A percentile compares a stretch with the other conserved stretches of the same genome.
phyloP scores from a whole-genome alignment of 2,113 vertebrate genomes.

The Myiagra hebetior region DNA sequence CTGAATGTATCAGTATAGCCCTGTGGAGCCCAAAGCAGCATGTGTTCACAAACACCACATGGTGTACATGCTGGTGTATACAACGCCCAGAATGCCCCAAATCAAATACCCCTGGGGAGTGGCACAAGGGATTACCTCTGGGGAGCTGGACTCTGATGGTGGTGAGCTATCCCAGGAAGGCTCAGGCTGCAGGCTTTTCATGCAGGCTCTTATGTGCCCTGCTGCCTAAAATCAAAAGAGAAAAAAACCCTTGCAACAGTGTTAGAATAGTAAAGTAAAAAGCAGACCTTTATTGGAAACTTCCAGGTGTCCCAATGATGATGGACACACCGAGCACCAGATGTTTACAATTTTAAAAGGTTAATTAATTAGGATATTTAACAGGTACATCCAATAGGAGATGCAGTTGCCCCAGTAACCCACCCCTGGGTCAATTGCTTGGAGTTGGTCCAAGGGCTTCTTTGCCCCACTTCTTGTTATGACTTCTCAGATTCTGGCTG shows the following conservation, averaged over 20 bases:
- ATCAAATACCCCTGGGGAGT: background rate
- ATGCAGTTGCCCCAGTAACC: background rate
- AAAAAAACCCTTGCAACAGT: background rate
- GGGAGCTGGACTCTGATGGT: background rate
- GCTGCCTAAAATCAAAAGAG: background rate
- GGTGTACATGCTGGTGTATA: no score
- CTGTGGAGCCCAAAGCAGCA: background rate
- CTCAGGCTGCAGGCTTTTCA: background rate
- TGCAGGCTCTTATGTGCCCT: rapidly evolving
- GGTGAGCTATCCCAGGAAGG: background rate
- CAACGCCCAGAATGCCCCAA: background rate
- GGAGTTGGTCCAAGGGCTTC: background rate
- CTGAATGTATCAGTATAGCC: background rate
- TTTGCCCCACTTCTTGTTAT: background rate
- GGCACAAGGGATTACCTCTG: background rate
- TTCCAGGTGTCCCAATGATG: background rate
- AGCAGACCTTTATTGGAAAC: background rate
- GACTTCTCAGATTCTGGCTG: background rate
- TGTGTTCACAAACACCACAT: no score
- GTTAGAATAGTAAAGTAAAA: background rate
- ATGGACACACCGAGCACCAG: rapidly evolving
- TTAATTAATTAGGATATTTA: background rate
- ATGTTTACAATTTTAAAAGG: background rate
- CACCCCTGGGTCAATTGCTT: rapidly evolving
- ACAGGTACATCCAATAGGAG: background rate